Base-by-base conservation (phyloP, 2,797 vertebrate genomes). In the Varecia variegata region DNA sequence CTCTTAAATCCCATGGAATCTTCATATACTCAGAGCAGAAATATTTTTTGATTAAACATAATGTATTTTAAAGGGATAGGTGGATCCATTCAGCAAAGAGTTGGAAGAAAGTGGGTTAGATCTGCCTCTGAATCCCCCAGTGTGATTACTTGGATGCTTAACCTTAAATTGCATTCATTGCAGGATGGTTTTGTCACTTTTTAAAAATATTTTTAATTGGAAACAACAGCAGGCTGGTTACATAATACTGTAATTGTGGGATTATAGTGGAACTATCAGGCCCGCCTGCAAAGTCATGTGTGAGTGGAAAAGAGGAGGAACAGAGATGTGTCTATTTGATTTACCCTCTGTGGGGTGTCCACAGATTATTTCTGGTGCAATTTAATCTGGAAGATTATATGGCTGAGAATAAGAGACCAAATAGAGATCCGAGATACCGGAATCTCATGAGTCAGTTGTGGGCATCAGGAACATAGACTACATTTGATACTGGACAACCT, bases 171-270 rank as follows among this genome's bases (percentile, higher is more conserved):
- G 67, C 92, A 97, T 85, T 97, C 94, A 97, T 96, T 84, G 50
- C 95, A 94, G 92, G 85, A 87, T 68, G 96, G 88, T 97, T 95
- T 94, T 91, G 74, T 92, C 38, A 45, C 77, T 87, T 92, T 82
- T 25, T 17, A 43, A 77, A 92, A 70, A 74, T 68, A 96, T 96
- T 97, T 94, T 97, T 97, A 97, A 97, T 98, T 98, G 98, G 98
- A 98, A 98, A 96, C 94, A 97, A 97, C 96, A 96, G 97, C 76
- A 96, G 97, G 97, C 96, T 98, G 97, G 97, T 98, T 98, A 98
- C 97, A 92, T 98, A 98, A 98, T 97, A 90, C 85, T 98, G 98
- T 96, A 97, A 98, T 96, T 98, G 97, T 95, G 98, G 96, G 97
- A 97, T 98, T 98, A 96, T 85, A 93, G 85, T 94, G 95, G 95